Base-by-base conservation (phyloP, 2,888 invertebrate genomes). In the Oscheius sp. region DNA sequence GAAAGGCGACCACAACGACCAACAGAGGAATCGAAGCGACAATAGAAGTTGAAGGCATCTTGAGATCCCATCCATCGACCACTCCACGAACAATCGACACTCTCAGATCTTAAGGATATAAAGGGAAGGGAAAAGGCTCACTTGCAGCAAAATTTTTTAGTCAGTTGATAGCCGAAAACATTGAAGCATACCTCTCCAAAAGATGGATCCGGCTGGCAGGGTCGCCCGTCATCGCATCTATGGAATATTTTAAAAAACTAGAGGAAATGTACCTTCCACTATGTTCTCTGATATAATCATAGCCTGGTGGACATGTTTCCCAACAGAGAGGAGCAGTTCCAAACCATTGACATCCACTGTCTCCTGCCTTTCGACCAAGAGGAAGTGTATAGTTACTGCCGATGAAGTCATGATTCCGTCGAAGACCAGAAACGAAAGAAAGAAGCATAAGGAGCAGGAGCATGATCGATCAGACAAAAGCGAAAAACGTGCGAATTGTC, bases 141-240 rank as follows among this genome's bases (percentile, higher is more conserved):
- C 77, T 72, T 75, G 75, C 77, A 77, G 49, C 77, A 77, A 41
- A 75, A 77, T 51, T 74, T 73, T 32, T 77, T 77, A 1, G 67
- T 77, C 72, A 77, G 64, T 50, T 73, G 72, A 57, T 70, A 72
- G 12, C 71, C 71, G 45, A 77, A 77, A 1, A 77, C 22, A 44
- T 69, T 73, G 20, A 74, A 65, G 56, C 77, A 77, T 1, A 73
- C 70, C 20, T 77, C 74, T 17, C 77, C 77, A 51, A 77, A 77
- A 45, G 72, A 70, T 0, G 75, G 66, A 59, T 77, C 77, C 9
- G 77, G 77, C 30, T 67, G 61, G 45, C 77, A 77, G 9, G 68
- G 61, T 33, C 70, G 47, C 17, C 74, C 77, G 56, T 73, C 70
- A 3, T 67, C 67, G 54, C 77, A 77, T 57, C 72, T 62, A n/a